phyloP scores from a whole-genome alignment of 2,797 vertebrate genomes.

The Margarornis squamiger region DNA sequence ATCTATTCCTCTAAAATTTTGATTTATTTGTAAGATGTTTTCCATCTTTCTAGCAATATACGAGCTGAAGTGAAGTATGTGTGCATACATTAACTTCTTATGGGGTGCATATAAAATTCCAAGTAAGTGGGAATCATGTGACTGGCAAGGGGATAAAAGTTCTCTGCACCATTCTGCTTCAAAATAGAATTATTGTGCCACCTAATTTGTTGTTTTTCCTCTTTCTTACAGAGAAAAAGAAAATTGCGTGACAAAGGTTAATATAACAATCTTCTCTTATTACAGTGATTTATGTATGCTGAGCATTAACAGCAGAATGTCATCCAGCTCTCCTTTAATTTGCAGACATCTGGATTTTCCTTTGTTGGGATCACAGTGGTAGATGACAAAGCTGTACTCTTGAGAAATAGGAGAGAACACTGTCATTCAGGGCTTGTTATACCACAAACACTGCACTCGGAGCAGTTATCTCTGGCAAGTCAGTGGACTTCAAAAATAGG shows the following conservation, averaged over 20 bases:
- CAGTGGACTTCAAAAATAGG: constrained; percentile 68
- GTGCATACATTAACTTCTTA: neutral
- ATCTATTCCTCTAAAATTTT: neutral
- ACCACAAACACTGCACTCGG: constrained; percentile 31
- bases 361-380: constrained; percentile 74
- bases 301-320: constrained; percentile 73
- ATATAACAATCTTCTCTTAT: constrained; percentile 77
- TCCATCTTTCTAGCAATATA: neutral
- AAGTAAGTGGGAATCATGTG: constrained; percentile 5
- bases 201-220: constrained; percentile 68
- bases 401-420: constrained; percentile 59
- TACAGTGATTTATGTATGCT: constrained; percentile 77
- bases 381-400: constrained; percentile 72
- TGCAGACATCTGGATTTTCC: constrained; percentile 76
- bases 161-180: constrained; percentile 49
- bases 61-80: neutral
- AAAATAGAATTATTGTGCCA: constrained; percentile 53
- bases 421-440: constrained; percentile 67
- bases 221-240: constrained; percentile 70
- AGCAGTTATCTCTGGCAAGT: constrained; percentile 52
- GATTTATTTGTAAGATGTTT: constrained; percentile 16
- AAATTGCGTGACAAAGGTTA: constrained; percentile 69
- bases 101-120: neutral
- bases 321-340: constrained; percentile 75
- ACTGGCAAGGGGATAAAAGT: constrained; percentile 13